Base-by-base conservation (phyloP, 1,140 invertebrate species). In the Sitophilus oryzae region DNA sequence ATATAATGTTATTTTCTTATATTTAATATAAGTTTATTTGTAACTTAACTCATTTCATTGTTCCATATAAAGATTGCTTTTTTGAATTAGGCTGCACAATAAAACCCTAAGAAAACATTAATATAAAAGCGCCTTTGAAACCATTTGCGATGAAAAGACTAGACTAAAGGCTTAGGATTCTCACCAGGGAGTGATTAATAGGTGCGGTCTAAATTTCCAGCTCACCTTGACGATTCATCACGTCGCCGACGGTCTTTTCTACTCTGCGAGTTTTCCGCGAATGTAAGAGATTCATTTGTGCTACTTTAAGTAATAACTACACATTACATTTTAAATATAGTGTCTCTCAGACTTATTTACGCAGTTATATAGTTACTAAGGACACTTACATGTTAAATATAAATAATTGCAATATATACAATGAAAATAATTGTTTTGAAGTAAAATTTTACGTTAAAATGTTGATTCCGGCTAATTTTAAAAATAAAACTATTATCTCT, bases 221-320 rank as follows among this genome's bases (percentile, higher is more conserved):
- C 34, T 53, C 51, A 53, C 51, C 51, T 53, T 53, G 34, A 53
- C 51, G 34, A 53, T 53, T 53, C 41, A 53, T 53, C 51, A 53
- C 42, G 30, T 43, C 40, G n/a, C n/a, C n/a, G n/a, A n/a, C n/a
- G n/a, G 22, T 40, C 41, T 35, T 44, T 40, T 44, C 51, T 52
- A 41, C 43, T 40, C 37, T 40, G 22, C 25, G 22, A 37, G 25
- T 44, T 53, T 53, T 37, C 51, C 20, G n/a, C 51, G 11, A 37
- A 34, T 53, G 44, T 45, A 35, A 45, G 51, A 15, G 36, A 38
- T 5, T 22, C 51, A 53, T 8, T 36, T 25, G 34, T 21, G 51
- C 21, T 41, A 16, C 18, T 11, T 15, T n/a, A n/a, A n/a, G n/a
- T n/a, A n/a, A n/a, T n/a, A n/a, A n/a, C n/a, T n/a, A n/a, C n/a